A percentile compares a stretch with the other conserved stretches of the same genome.
These are phyloP conservation scores for Bombus confusus DNA, from an alignment of 1,140 invertebrate species.

Conservation along the genomic window DNA sequence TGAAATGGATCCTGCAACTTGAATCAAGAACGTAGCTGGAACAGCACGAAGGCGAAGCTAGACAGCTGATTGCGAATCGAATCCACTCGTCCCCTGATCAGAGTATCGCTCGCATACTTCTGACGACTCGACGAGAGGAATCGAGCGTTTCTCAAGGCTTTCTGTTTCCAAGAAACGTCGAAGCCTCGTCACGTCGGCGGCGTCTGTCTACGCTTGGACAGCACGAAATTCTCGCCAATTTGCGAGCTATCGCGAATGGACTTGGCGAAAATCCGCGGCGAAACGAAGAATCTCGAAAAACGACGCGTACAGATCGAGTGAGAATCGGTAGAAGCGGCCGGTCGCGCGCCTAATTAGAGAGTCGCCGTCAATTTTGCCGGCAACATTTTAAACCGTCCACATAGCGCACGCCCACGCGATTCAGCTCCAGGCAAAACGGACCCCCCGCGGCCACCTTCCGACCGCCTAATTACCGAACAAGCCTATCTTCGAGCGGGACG, in stretches of 20 bases:
- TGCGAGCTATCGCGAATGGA: slow-evolving; percentile 43
- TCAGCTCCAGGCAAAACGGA: slow-evolving; percentile 57
- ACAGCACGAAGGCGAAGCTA: too few species aligned
- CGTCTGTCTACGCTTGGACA: neutral
- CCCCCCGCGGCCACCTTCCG: slow-evolving; percentile 73
- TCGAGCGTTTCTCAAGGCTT: slow-evolving; percentile 3
- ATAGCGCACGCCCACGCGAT: slow-evolving; percentile 73
- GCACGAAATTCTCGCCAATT: slow-evolving; percentile 29
- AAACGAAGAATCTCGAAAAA: neutral
- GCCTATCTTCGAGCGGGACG: slow-evolving; percentile 68
- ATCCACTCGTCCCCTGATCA: neutral
- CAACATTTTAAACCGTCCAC: slow-evolving; percentile 69
- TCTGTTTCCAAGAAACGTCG: neutral
- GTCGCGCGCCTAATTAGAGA: slow-evolving; percentile 74
- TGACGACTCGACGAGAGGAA: neutral
- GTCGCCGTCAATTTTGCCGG: slow-evolving; percentile 73
- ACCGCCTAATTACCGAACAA: slow-evolving; percentile 77
- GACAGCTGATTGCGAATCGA: neutral
- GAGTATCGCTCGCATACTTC: neutral
- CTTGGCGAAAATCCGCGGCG: slow-evolving; percentile 19
- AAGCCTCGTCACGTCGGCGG: neutral
- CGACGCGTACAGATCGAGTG: slow-evolving; percentile 38
- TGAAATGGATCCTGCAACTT: too few species aligned
- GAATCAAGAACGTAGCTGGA: too few species aligned
- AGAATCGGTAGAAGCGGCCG: slow-evolving; percentile 63